Evolutionary conservation across 2,797 vertebrate species (phyloP), one percentile per base, ranked within the genome.

Genomic region (Neosilurus hyrtlii): DNA sequence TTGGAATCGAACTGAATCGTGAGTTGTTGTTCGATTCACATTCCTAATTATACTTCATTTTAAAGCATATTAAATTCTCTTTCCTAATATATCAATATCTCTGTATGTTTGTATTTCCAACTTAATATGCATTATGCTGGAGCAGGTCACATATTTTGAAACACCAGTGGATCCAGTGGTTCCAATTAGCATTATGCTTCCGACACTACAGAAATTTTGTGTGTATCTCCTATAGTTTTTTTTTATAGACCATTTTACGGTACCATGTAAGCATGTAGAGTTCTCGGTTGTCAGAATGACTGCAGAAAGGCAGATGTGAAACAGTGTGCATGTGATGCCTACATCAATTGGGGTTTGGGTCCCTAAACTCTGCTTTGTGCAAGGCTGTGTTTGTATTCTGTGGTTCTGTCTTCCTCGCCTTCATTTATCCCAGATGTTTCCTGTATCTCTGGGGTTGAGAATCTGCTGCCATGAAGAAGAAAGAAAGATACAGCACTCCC

Each of bases 391-490:
- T 92, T 90, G 90, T 92, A 90, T 93, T 92, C 89, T 93, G 92
- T 89, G 92, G 92, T 94, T 86, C 84, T 89, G 89, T 89, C 90
- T 90, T 91, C 82, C 82, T 80, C 85, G 16, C 43, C 87, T 88
- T 93, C 91, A 94, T 94, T 92, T 84, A 93, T 96, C 89, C 96
- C 97, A 98, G 97, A 97, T 98, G 96, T 97, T 97, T 97, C 96
- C 96, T 96, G 94, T 93, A 91, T 93, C 90, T 93, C 71, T 91
- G 62, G 90, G 85, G 88, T 87, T 18, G 82, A 88, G 51, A 81
- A 81, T 89, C 81, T 81, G 81, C 70, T 66, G 66, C 79, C 74
- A 82, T 82, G 54, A 87, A 86, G 81, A 62, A 83, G 84, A 57
- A 86, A 79, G 77, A 84, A 83, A 77, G 70, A 54, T 61, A 62